Conservation (phyloP, 2,113 vertebrate genomes). For the Barnardius zonarius region DNA sequence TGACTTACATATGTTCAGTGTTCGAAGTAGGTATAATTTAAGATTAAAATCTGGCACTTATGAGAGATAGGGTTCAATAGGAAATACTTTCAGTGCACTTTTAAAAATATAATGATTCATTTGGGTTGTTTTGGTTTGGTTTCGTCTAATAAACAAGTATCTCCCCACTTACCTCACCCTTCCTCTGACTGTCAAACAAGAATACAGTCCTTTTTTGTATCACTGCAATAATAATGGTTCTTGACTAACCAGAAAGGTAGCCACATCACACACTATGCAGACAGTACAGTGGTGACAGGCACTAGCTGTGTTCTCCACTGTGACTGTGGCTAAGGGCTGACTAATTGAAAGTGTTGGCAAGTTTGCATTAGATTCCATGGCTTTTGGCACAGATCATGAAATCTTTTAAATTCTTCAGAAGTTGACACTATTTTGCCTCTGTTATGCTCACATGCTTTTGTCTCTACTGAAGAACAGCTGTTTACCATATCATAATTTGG, state of each 20-base stretch:
- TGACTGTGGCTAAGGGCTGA: neutral
- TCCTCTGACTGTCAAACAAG: neutral
- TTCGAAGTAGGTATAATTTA: conserved; percentile 13
- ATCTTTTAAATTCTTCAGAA: neutral
- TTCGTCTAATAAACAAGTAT: conserved; percentile 35
- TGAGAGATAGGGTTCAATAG: neutral
- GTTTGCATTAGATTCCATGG: neutral
- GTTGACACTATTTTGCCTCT: neutral
- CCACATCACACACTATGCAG: neutral
- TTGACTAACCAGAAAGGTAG: neutral
- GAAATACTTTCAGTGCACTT: conserved; percentile 49
- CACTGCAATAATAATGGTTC: neutral
- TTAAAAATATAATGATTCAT: conserved; percentile 10
- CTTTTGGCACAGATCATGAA: neutral
- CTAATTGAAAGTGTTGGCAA: neutral
- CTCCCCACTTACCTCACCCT: neutral
- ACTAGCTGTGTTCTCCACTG: neutral
- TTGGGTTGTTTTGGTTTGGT: conserved; percentile 25
- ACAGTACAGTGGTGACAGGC: neutral
- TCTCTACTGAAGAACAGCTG: neutral
- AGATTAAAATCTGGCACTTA: neutral
- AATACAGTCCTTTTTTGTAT: neutral
- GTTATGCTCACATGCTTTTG: neutral
- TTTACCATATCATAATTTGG: neutral
- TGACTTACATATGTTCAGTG: conserved; percentile 27